Percentiles rank a stretch among this genome's conserved stretches.
These are phyloP conservation scores for Anabacerthia variegaticeps DNA, from an alignment of 2,797 vertebrate species.

Conservation along the genomic window DNA sequence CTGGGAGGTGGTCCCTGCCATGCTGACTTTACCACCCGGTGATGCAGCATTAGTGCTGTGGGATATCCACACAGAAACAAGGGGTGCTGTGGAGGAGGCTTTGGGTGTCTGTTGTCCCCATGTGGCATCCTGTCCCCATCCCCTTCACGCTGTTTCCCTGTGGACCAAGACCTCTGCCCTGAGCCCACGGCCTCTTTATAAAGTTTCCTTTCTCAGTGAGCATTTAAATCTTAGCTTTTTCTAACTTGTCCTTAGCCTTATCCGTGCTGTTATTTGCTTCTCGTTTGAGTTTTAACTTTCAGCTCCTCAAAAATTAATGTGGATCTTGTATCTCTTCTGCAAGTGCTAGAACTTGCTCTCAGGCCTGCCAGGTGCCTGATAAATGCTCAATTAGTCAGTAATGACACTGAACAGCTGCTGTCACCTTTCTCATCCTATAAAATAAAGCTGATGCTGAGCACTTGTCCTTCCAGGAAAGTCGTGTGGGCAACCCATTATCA, in stretches of 20 bases:
- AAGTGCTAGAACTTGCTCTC: not conserved
- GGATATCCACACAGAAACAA: rapidly evolving
- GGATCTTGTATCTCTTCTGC: not conserved
- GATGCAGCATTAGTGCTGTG: rapidly evolving
- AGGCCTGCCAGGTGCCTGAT: not conserved
- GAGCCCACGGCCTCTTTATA: not conserved
- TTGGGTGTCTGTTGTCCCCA: rapidly evolving
- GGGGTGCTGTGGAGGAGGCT: rapidly evolving
- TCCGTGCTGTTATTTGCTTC: not conserved
- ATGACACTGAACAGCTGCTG: not conserved
- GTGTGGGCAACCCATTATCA: rapidly evolving
- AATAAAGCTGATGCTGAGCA: not conserved
- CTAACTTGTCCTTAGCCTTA: not conserved
- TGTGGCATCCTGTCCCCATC: not conserved
- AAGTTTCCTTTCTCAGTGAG: not conserved
- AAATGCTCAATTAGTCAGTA: rapidly evolving
- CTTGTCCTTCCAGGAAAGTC: not conserved
- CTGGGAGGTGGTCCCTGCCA: not conserved
- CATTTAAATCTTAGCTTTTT: rapidly evolving
- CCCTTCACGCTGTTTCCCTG: rapidly evolving
- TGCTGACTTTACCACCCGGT: rapidly evolving
- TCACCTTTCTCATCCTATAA: rapidly evolving
- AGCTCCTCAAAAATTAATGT: not conserved
- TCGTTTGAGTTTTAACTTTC: not conserved
- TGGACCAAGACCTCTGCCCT: not conserved